Evolutionary conservation across 2,888 invertebrate genomes (phyloP).

Genomic region (Amblyteles armatorius): DNA sequence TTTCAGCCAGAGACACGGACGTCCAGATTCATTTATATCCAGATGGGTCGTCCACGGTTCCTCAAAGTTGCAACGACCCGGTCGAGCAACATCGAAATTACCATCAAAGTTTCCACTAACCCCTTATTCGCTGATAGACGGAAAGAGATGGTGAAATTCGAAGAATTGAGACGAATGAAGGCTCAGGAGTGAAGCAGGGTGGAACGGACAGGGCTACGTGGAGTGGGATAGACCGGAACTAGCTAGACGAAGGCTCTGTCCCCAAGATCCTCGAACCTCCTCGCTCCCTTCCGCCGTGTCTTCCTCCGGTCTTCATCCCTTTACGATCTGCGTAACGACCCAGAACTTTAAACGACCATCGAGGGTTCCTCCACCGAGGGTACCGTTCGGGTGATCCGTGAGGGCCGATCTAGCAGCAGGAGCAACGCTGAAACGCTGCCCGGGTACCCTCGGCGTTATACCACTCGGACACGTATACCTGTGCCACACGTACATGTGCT

Average conservation of each 20-base stretch:
- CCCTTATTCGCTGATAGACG: background rate
- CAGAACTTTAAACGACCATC: constrained; percentile 65
- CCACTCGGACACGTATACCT: constrained; percentile 35
- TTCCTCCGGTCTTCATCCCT: constrained; percentile 56
- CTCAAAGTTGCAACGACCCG: too few relatives aligned
- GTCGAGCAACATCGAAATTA: background rate
- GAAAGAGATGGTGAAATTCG: background rate
- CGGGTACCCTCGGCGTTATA: constrained; percentile 41
- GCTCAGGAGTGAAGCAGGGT: background rate
- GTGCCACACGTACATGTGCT: background rate
- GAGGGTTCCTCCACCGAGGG: constrained; percentile 50
- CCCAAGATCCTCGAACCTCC: constrained; percentile 18
- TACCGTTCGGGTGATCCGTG: constrained; percentile 48
- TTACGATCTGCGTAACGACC: constrained; percentile 65
- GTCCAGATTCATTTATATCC: too few relatives aligned
- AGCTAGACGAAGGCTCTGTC: constrained; percentile 26
- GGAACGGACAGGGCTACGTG: background rate
- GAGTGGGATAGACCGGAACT: background rate
- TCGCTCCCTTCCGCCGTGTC: constrained; percentile 22
- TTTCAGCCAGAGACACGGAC: background rate
- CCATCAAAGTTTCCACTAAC: background rate
- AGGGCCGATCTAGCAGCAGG: constrained; percentile 42
- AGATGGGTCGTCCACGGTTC: too few relatives aligned
- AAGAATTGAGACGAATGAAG: background rate
- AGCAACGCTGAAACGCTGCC: constrained; percentile 29